Evolutionary conservation across 2,797 vertebrate species (phyloP), one percentile per base, ranked within the genome.

Genomic region (Pteropus rufus): DNA sequence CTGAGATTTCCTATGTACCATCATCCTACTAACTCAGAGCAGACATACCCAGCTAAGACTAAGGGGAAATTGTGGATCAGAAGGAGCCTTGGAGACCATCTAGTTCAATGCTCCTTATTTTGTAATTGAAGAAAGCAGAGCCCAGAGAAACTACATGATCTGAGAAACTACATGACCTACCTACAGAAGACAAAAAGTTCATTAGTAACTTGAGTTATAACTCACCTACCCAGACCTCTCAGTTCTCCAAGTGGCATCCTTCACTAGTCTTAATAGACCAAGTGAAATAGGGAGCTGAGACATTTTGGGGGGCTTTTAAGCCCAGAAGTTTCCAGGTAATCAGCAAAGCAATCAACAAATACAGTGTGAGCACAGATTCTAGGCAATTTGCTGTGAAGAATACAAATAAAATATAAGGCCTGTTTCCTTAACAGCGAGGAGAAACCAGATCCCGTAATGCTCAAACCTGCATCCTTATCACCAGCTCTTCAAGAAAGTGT

Each of bases 281-380:
- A 76, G 10, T 46, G 52, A 81, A 65, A 67, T 16, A 39, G 7
- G 73, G 14, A 94, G 44, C 62, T 21, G 24, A 92, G 72, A 81
- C 3, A 24, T 58, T 90, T 73, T 1, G 4, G 8, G 14, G 31
- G 12, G 18, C 46, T 69, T 36, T 10, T 62, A 73, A 67, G 46
- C 24, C 81, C 69, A 91, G 36, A 80, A 56, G 29, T 91, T 80
- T 94, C 49, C 29, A 82, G 64, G 87, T 79, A 88, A 79, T 52
- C 34, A 90, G 26, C 72, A 90, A 96, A 91, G 73, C 49, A 82
- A 49, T 91, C 58, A 83, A 89, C 70, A 76, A 80, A 80, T 23
- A 77, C 36, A 23, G 14, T 10, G 31, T 39, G 65, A 85, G 14
- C 88, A 73, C 31, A 67, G 26, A 91, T 24, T 88, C 52, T 46